These are phyloP conservation scores for Scaptomyza cyrtandrae DNA, from an alignment of 2,888 invertebrate species.

Conservation along the genomic window DNA sequence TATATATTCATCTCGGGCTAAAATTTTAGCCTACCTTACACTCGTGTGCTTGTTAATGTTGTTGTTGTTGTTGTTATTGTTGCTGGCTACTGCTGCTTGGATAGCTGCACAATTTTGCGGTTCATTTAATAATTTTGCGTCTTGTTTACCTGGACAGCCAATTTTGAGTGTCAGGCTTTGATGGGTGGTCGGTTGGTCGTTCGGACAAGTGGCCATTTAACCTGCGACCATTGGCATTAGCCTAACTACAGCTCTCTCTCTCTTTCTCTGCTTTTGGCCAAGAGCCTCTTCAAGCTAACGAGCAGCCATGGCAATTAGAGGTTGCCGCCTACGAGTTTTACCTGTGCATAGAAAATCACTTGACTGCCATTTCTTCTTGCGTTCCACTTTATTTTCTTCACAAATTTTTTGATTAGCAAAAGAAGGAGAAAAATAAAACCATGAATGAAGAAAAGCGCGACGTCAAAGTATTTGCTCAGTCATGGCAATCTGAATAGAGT, in stretches of 20 bases:
- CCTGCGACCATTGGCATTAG: slow-evolving; percentile 71
- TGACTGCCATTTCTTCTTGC: slow-evolving; percentile 13
- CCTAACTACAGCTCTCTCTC: slow-evolving; percentile 14
- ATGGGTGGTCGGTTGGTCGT: slow-evolving; percentile 17
- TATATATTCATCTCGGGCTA: slow-evolving; percentile 45
- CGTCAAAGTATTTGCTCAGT: slow-evolving; percentile 51
- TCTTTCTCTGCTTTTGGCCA: slow-evolving; percentile 11
- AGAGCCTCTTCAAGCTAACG: slow-evolving; percentile 63
- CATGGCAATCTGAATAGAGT: slow-evolving; percentile 62
- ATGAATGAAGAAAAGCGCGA: slow-evolving; percentile 17
- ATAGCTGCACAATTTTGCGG: slow-evolving; percentile 77
- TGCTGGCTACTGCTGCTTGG: slow-evolving; percentile 29
- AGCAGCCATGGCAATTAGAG: slow-evolving; percentile 75
- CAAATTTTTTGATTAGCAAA: slow-evolving; percentile 47
- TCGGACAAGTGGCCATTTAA: slow-evolving; percentile 41
- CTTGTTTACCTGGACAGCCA: slow-evolving; percentile 70
- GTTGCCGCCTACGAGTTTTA: slow-evolving; percentile 11
- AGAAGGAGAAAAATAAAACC: slow-evolving; percentile 24
- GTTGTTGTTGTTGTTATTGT: slow-evolving; percentile 5
- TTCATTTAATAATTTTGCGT: slow-evolving; percentile 77
- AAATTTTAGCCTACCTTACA: neutral
- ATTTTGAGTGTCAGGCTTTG: slow-evolving; percentile 44
- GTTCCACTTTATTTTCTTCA: slow-evolving; percentile 9
- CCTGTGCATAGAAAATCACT: slow-evolving; percentile 44
- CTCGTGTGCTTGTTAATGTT: neutral